phyloP scores from a whole-genome alignment of 2,113 vertebrate genomes.

The Miniopterus natalensis region DNA sequence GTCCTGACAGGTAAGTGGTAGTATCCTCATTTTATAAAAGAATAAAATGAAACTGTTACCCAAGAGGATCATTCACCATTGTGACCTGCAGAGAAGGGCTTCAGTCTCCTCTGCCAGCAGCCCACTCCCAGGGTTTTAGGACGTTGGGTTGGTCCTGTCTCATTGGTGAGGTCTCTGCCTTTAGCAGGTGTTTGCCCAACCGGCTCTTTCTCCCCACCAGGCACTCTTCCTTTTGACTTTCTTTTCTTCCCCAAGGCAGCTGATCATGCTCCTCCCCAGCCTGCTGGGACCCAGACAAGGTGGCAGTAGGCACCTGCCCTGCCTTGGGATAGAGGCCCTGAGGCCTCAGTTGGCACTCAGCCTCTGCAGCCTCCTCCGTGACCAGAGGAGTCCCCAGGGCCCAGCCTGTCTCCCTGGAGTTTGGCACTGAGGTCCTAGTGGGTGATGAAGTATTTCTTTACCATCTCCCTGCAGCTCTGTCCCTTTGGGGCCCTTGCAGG shows the following conservation, averaged over 20 bases:
- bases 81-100: neutral
- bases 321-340: neutral
- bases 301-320: neutral
- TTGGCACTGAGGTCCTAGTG: neutral
- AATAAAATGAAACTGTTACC: neutral
- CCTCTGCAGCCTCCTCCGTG: neutral
- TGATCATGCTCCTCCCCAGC: neutral
- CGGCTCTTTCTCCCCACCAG: neutral
- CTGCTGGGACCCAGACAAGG: neutral
- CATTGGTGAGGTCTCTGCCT: rapidly evolving
- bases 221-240: neutral
- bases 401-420: neutral
- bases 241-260: neutral
- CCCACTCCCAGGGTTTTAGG: too few species aligned
- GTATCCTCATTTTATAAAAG: neutral
- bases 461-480: neutral
- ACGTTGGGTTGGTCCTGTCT: neutral
- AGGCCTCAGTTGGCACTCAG: neutral
- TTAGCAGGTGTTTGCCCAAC: rapidly evolving
- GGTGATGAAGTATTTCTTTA: neutral
- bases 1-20: rapidly evolving
- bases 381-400: too few species aligned
- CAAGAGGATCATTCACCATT: neutral
- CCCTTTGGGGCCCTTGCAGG: too few species aligned
- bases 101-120: neutral